Evolutionary conservation across 1,140 invertebrate genomes (phyloP).

Genomic region (Bombus superbus): DNA sequence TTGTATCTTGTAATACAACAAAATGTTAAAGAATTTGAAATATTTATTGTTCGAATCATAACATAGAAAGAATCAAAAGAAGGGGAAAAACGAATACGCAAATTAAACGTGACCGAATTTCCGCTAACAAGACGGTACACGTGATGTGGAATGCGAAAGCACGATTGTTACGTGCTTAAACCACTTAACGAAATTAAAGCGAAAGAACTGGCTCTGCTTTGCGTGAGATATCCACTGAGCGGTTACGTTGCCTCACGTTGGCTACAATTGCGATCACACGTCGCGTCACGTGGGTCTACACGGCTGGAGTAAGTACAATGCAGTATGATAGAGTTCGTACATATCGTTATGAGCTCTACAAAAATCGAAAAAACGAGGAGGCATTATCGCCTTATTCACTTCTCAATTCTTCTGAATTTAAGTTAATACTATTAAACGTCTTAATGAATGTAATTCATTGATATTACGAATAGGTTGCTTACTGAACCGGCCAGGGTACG

Average conservation of each 20-base stretch:
- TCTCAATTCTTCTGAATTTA: background rate
- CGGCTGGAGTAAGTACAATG: background rate
- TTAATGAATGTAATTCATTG: background rate
- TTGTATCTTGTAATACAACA: background rate
- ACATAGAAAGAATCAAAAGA: background rate
- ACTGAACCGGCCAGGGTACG: too few species aligned
- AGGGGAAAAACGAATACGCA: too few species aligned
- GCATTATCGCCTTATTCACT: background rate
- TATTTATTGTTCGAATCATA: background rate
- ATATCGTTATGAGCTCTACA: background rate
- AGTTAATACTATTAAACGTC: background rate
- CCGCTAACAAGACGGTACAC: slow-evolving; percentile 15
- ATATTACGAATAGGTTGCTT: too few species aligned
- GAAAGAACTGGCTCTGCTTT: slow-evolving; percentile 25
- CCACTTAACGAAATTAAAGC: slow-evolving; percentile 49
- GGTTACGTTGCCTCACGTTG: slow-evolving; percentile 43
- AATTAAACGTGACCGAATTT: slow-evolving; percentile 47
- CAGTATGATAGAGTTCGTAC: background rate
- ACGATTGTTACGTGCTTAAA: slow-evolving; percentile 31
- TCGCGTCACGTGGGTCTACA: slow-evolving; percentile 35
- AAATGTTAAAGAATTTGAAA: background rate
- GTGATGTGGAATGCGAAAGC: slow-evolving; percentile 12
- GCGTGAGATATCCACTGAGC: slow-evolving; percentile 28
- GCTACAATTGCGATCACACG: slow-evolving; percentile 40
- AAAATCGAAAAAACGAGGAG: background rate